Conservation (phyloP, 2,113 vertebrate species). For the Brachypteracias leptosomus region DNA sequence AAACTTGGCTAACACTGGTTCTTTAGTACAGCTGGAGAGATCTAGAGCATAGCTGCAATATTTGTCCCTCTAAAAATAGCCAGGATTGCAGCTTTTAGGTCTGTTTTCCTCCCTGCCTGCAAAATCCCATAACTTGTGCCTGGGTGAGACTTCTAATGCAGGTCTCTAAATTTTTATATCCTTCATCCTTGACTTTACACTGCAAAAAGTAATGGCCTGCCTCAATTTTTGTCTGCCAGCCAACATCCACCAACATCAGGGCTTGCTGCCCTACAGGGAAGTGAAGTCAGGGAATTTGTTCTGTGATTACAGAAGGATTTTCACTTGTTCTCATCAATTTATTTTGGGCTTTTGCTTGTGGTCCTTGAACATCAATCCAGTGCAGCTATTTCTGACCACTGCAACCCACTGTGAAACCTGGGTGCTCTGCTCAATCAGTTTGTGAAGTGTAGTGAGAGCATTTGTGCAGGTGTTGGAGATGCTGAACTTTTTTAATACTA, state of each 20-base stretch:
- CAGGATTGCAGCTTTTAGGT: conserved; percentile 8
- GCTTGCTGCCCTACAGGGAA: background rate
- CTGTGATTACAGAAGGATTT: conserved; percentile 12
- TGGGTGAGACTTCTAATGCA: background rate
- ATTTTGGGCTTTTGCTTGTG: background rate
- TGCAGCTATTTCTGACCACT: background rate
- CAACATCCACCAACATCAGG: background rate
- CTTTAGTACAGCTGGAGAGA: background rate
- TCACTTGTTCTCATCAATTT: conserved; percentile 1
- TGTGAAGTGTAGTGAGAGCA: background rate
- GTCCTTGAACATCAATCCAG: background rate
- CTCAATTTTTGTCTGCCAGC: background rate
- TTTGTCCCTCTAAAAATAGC: conserved; percentile 60
- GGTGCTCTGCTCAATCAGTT: background rate
- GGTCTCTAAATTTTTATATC: conserved; percentile 24
- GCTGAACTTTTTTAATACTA: background rate
- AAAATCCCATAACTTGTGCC: background rate
- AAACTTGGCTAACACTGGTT: background rate
- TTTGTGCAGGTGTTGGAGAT: background rate
- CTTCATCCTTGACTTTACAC: conserved; percentile 2
- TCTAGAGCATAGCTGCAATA: background rate
- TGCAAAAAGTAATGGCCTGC: background rate
- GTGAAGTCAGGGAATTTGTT: background rate
- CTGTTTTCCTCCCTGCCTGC: background rate
- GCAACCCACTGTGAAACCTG: background rate